phyloP scores from a whole-genome alignment of 2,888 invertebrate species.

The Ariolimax columbianus region DNA sequence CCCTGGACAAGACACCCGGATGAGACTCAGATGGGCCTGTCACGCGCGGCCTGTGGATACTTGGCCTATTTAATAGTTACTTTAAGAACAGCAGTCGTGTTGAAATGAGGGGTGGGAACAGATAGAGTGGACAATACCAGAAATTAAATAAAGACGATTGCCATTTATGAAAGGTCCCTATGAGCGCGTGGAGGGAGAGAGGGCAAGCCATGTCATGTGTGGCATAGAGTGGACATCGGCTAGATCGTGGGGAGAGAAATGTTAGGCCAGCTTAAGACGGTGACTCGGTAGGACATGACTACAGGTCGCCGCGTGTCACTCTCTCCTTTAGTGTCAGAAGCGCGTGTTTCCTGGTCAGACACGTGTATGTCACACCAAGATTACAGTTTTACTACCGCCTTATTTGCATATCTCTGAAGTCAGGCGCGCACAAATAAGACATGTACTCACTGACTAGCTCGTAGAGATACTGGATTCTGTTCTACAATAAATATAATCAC shows the following conservation, averaged over 20 bases:
- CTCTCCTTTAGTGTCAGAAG: background rate
- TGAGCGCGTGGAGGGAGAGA: background rate
- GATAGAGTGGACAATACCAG: constrained; percentile 12
- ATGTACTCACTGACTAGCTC: no score
- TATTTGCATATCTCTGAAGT: constrained; percentile 20
- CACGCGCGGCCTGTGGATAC: constrained; percentile 40
- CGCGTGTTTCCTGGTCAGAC: background rate
- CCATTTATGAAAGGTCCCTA: constrained; percentile 5
- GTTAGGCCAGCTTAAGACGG: constrained; percentile 6
- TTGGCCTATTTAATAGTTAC: constrained; percentile 19
- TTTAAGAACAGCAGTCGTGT: constrained; percentile 25
- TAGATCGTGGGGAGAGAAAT: background rate
- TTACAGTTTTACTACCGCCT: background rate
- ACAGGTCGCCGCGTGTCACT: constrained; percentile 13
- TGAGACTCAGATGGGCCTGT: background rate
- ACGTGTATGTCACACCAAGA: background rate
- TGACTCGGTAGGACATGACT: background rate
- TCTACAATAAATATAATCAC: no score
- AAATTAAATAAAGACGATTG: constrained; percentile 22
- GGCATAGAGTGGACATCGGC: constrained; percentile 19
- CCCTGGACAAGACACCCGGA: constrained; percentile 23
- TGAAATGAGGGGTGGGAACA: background rate
- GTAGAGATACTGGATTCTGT: no score
- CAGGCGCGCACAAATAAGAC: background rate
- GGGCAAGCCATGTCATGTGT: background rate